Base-by-base conservation (phyloP, 2,113 vertebrate species). In the Xyrauchen texanus region DNA sequence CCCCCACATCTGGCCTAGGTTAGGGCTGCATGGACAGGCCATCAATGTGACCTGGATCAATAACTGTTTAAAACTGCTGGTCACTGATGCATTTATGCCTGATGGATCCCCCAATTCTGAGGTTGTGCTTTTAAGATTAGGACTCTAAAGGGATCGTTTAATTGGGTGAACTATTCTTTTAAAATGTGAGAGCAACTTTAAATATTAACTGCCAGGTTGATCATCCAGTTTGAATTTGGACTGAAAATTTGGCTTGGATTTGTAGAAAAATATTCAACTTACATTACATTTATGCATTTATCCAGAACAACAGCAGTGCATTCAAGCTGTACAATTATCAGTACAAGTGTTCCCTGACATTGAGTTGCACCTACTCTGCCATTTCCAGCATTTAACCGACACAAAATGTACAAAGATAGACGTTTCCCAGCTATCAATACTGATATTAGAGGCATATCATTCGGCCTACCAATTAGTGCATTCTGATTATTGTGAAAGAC, bases 41-140 rank as follows among this genome's bases (percentile, higher is more conserved):
- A 89, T 88, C 88, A 82, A 86, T 88, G 88, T 92, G 91, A 93
- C 90, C 88, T 86, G 89, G 89, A 93, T 93, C 91, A 90, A 94
- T 93, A 92, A 88, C 90, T 91, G 89, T 92, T 94, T 92, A 92
- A 92, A 92, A 88, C 87, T 79, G 85, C 81, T 67, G 77, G 82
- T 78, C 88, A 88, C 86, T 80, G 49, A 80, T 88, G 89, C 86
- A 88, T 91, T 91, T 77, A 86, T 83, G 87, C 85, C 83, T 76
- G 83, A 69, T 58, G 70, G 77, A 81, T 84, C 80, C 12, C 77
- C 64, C 76, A 47, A 21, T 52, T 10, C 46, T 42, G 34, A 34
- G 16, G 47, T 65, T 63, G 9, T 68, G 13, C 2, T 61, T 68
- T 45, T 15, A 7, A 7, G 62, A 8, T 8, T 49, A 8, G 47